Conservation (phyloP, 2,113 vertebrate species). For the Sardina pilchardus region DNA sequence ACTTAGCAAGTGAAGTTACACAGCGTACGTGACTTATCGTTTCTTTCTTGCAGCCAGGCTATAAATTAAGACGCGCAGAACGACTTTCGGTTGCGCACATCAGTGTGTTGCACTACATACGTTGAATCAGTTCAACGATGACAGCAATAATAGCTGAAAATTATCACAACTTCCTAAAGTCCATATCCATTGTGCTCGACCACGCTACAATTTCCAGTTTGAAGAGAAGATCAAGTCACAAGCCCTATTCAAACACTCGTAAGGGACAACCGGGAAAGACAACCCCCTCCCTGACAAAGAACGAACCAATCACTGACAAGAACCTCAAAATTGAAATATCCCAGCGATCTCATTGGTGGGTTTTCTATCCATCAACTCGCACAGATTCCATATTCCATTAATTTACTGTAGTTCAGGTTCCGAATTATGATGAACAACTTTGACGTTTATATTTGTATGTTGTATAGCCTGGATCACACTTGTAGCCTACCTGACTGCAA, state of each 20-base stretch:
- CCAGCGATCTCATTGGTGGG: slow-evolving; percentile 59
- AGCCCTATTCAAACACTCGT: slow-evolving; percentile 68
- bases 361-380: slow-evolving; percentile 32
- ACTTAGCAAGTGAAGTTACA: neutral
- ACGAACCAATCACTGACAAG: slow-evolving; percentile 53
- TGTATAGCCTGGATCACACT: too few species aligned
- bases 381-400: neutral
- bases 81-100: neutral
- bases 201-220: neutral
- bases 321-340: slow-evolving; percentile 53
- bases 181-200: neutral
- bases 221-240: neutral
- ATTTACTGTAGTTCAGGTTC: too few species aligned
- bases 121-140: neutral
- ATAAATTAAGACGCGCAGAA: neutral
- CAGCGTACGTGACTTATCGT: neutral
- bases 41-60: neutral
- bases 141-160: neutral
- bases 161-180: neutral
- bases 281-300: slow-evolving; percentile 48
- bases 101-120: neutral
- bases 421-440: too few species aligned
- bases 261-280: slow-evolving; percentile 66
- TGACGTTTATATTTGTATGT: too few species aligned
- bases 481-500: too few species aligned